Conservation (phyloP, 2,113 vertebrate genomes). For the Grantiella picta region DNA sequence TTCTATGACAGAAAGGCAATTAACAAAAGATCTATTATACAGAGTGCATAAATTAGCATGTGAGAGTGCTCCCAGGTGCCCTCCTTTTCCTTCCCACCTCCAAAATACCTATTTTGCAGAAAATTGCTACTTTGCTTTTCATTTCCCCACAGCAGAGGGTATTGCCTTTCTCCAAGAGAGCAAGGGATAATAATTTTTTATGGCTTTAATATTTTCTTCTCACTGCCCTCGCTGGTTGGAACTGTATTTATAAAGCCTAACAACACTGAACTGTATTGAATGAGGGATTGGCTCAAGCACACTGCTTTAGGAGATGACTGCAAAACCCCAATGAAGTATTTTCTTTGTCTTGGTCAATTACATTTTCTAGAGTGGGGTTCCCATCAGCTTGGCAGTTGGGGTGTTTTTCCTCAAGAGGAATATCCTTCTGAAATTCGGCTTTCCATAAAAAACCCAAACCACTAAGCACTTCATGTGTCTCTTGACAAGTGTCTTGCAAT, state of each 20-base stretch:
- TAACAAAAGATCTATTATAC: conserved; percentile 56
- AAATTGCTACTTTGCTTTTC: conserved; percentile 10
- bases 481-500: not conserved
- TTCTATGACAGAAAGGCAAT: conserved; percentile 61
- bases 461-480: not conserved
- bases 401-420: not conserved
- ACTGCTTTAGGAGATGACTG: not conserved
- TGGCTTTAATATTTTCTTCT: not conserved
- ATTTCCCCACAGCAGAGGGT: not conserved
- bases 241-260: not conserved
- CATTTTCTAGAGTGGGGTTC: not conserved
- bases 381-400: not conserved
- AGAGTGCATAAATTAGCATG: conserved; percentile 42
- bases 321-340: not conserved
- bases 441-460: not conserved
- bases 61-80: conserved; percentile 56
- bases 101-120: conserved; percentile 45
- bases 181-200: not conserved
- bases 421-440: not conserved
- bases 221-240: not conserved
- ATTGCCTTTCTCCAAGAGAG: not conserved
- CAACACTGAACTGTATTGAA: not conserved
- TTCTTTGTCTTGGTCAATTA: not conserved
- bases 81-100: conserved; percentile 9
- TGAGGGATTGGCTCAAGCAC: not conserved